A percentile compares a stretch with the other conserved stretches of the same genome.
phyloP scores from a whole-genome alignment of 2,888 invertebrate genomes.

The Homarus gammarus region DNA sequence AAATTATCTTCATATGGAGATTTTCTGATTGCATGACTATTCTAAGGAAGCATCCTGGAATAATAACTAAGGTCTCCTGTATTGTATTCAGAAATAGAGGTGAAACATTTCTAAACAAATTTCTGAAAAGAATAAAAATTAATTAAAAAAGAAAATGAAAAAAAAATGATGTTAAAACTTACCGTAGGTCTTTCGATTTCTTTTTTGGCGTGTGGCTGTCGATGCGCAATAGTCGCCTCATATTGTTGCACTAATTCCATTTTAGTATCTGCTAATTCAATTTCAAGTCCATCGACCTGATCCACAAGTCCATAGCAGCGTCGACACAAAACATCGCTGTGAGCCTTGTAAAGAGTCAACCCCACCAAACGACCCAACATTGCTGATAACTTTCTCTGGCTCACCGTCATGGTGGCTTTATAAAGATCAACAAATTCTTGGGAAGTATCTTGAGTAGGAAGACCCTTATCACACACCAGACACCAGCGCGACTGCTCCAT shows the following conservation, averaged over 20 bases:
- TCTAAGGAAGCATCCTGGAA: too few relatives aligned
- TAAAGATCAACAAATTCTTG: slow-evolving; percentile 35
- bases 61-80: too few relatives aligned
- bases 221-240: slow-evolving; percentile 44
- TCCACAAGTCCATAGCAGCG: slow-evolving; percentile 60
- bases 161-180: slow-evolving; percentile 9
- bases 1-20: too few relatives aligned
- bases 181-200: slow-evolving; percentile 53
- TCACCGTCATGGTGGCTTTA: slow-evolving; percentile 49
- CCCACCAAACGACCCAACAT: slow-evolving; percentile 58
- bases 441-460: slow-evolving; percentile 31
- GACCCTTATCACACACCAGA: slow-evolving; percentile 60
- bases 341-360: slow-evolving; percentile 38
- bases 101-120: too few relatives aligned
- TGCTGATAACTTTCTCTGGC: slow-evolving; percentile 55
- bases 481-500: slow-evolving; percentile 24
- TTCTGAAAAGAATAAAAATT: too few relatives aligned
- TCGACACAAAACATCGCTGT: slow-evolving; percentile 54
- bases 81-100: too few relatives aligned
- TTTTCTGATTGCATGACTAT: background rate
- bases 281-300: slow-evolving; percentile 65
- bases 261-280: slow-evolving; percentile 68
- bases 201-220: slow-evolving; percentile 48
- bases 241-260: slow-evolving; percentile 63
- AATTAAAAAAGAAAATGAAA: too few relatives aligned